These are phyloP conservation scores for Hippocampus comes DNA, from an alignment of 2,113 vertebrate genomes.

Conservation along the genomic window DNA sequence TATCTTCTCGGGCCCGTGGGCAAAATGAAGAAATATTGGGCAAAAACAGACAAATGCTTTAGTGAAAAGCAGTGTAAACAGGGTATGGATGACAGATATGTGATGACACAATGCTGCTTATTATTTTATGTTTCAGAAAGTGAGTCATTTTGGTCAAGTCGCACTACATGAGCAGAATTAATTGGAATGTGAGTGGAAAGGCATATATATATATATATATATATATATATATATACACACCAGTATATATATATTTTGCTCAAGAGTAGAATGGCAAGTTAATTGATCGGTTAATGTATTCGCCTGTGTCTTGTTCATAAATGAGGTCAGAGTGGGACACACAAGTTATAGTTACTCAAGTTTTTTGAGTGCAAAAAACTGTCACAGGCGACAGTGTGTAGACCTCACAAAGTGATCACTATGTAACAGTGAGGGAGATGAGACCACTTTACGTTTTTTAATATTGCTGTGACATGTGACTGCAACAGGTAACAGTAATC, in stretches of 20 bases:
- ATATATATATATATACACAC: too few relatives aligned
- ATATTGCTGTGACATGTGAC: too few relatives aligned
- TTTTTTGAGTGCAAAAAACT: not conserved
- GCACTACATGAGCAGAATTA: constrained; percentile 6
- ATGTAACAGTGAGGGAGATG: not conserved
- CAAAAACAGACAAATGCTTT: constrained; percentile 29
- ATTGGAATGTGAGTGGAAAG: not conserved
- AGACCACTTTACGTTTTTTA: not conserved
- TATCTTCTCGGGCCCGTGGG: constrained; percentile 60
- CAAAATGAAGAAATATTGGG: constrained; percentile 48
- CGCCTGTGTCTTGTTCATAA: not conserved
- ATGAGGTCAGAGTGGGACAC: not conserved
- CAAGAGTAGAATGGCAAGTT: too few relatives aligned
- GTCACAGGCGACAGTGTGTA: not conserved
- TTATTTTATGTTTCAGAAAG: constrained; percentile 42
- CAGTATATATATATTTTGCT: too few relatives aligned
- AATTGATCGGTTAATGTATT: not conserved
- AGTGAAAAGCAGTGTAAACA: constrained; percentile 23
- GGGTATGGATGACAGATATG: constrained; percentile 17
- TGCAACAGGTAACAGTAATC: too few relatives aligned
- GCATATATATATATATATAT: too few relatives aligned
- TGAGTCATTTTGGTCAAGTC: constrained; percentile 29
- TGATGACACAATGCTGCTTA: constrained; percentile 18
- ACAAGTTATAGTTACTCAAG: not conserved
- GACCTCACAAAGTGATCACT: not conserved